Evolutionary conservation across 2,888 invertebrate species (phyloP).

Genomic region (Poecilobothrus nobilitatus): DNA sequence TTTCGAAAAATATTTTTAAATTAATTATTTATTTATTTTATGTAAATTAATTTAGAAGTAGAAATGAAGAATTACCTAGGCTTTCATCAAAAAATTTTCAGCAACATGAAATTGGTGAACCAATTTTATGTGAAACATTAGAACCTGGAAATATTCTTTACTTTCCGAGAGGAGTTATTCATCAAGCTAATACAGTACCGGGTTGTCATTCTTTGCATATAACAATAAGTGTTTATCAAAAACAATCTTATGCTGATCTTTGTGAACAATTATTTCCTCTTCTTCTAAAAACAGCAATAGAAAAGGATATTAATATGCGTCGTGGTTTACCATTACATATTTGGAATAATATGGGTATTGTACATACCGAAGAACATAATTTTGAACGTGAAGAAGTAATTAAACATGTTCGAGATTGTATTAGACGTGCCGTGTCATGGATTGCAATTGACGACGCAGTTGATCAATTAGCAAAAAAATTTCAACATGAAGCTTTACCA

Average conservation of each 20-base stretch:
- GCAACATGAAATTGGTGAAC: conserved; percentile 65
- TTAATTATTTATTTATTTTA: too few relatives aligned
- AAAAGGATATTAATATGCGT: conserved; percentile 61
- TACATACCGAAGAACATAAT: conserved; percentile 49
- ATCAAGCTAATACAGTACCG: conserved; percentile 71
- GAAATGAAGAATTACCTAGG: conserved; percentile 64
- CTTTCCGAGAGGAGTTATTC: conserved; percentile 82
- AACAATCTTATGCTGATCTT: conserved; percentile 82
- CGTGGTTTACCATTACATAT: conserved; percentile 73
- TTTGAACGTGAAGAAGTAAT: conserved; percentile 47
- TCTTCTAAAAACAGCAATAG: conserved; percentile 64
- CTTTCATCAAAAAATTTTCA: conserved; percentile 72
- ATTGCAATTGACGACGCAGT: conserved; percentile 65
- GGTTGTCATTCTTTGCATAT: conserved; percentile 86
- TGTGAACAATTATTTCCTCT: conserved; percentile 69
- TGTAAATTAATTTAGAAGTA: conserved; percentile 26
- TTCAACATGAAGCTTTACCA: conserved; percentile 80
- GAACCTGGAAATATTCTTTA: conserved; percentile 87
- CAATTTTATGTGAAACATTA: conserved; percentile 69
- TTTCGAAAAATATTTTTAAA: background rate
- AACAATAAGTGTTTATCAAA: conserved; percentile 87
- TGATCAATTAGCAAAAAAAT: conserved; percentile 77
- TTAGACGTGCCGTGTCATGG: conserved; percentile 52
- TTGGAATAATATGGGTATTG: conserved; percentile 64
- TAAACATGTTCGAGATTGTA: conserved; percentile 48